Conservation (phyloP, 2,888 invertebrate species). For the Biston stratarius region DNA sequence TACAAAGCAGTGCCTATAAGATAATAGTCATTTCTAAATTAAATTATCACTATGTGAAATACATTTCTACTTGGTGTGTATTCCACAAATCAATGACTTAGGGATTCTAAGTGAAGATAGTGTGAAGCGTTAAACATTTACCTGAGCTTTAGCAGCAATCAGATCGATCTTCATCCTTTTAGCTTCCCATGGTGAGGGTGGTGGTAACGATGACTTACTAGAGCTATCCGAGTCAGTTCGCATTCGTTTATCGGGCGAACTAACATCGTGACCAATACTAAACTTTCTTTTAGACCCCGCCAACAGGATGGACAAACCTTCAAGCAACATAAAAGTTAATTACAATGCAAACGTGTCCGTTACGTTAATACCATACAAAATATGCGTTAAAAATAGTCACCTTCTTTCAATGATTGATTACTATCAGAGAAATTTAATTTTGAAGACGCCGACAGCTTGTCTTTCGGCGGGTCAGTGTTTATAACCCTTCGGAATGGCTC, state of each 20-base stretch:
- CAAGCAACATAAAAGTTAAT: constrained; percentile 16
- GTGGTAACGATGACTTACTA: constrained; percentile 52
- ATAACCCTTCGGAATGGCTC: constrained; percentile 81
- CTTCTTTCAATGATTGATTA: constrained; percentile 77
- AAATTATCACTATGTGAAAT: no score
- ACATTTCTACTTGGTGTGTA: no score
- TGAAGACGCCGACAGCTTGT: constrained; percentile 75
- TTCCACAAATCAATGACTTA: no score
- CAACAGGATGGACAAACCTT: constrained; percentile 70
- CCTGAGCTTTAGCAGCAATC: constrained; percentile 87
- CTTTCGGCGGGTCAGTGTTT: constrained; percentile 80
- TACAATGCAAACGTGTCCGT: background rate
- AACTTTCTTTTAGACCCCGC: constrained; percentile 76
- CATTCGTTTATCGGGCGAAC: constrained; percentile 74
- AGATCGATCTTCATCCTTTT: constrained; percentile 88
- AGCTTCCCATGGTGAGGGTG: constrained; percentile 89
- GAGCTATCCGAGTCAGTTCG: constrained; percentile 66
- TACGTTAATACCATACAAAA: constrained; percentile 2
- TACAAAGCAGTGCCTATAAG: no score
- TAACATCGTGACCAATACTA: constrained; percentile 60
- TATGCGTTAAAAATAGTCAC: constrained; percentile 50
- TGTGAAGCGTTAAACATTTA: constrained; percentile 44
- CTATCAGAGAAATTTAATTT: constrained; percentile 81
- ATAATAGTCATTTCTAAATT: no score
- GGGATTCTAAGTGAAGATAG: background rate